Conservation (phyloP, 2,888 invertebrate genomes). For the Achlya flavicornis region DNA sequence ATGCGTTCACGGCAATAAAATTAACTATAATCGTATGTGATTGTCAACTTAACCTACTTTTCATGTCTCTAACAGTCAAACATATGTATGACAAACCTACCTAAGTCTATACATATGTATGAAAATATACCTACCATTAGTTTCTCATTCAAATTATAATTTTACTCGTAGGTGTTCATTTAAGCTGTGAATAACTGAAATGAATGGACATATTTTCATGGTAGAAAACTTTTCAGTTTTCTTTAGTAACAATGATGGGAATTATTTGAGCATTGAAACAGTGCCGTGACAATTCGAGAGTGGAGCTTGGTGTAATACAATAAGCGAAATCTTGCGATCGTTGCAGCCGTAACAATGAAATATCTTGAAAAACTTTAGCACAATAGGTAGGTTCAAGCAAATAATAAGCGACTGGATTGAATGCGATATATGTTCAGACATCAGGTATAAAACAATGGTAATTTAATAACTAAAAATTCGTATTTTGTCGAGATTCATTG, state of each 20-base stretch:
- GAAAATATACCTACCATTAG: background rate
- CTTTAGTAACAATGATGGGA: constrained; percentile 56
- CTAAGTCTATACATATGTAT: background rate
- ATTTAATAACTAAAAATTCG: background rate
- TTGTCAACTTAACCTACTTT: constrained; percentile 13
- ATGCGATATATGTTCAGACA: constrained; percentile 20
- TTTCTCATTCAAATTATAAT: constrained; percentile 9
- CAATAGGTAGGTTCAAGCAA: constrained; percentile 20
- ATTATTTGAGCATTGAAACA: constrained; percentile 51
- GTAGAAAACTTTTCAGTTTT: constrained; percentile 32
- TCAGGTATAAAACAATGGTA: background rate
- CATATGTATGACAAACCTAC: background rate
- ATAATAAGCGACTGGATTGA: constrained; percentile 23
- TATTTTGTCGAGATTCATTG: constrained; percentile 51
- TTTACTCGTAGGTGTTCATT: background rate
- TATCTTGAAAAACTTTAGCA: constrained; percentile 44
- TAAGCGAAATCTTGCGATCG: constrained; percentile 62
- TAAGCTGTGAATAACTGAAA: background rate
- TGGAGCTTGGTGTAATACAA: constrained; percentile 44
- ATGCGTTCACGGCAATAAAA: background rate
- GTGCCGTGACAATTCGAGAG: constrained; percentile 47
- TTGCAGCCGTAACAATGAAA: constrained; percentile 45
- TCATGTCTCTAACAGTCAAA: background rate
- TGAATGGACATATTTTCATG: constrained; percentile 16
- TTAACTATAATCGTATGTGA: background rate